Evolutionary conservation across 2,888 invertebrate genomes (phyloP).

Genomic region (Ennomos erosarius): DNA sequence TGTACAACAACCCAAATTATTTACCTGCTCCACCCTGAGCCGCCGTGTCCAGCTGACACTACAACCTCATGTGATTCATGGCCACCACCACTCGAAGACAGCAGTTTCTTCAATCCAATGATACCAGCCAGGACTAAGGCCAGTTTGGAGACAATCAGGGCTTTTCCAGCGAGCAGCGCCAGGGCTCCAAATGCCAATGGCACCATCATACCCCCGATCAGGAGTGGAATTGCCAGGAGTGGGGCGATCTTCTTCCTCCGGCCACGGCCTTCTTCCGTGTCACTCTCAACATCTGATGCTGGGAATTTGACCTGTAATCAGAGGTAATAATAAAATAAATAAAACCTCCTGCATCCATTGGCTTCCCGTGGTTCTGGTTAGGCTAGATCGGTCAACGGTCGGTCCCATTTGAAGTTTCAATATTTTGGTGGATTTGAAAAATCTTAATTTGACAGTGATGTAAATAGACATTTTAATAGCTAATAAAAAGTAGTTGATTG

Average conservation of each 20-base stretch:
- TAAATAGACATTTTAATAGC: no score
- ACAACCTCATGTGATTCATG: conserved; percentile 90
- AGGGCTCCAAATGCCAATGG: conserved; percentile 93
- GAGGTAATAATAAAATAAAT: no score
- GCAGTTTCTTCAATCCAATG: conserved; percentile 93
- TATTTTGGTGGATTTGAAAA: no score
- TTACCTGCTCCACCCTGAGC: conserved; percentile 90
- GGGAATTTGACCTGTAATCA: conserved; percentile 89
- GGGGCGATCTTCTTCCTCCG: conserved; percentile 91
- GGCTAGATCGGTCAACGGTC: no score
- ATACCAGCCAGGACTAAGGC: conserved; percentile 93
- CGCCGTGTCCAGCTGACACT: conserved; percentile 87
- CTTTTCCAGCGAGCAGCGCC: conserved; percentile 93
- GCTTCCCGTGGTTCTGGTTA: no score
- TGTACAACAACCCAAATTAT: conserved; percentile 4
- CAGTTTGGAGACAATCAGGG: conserved; percentile 93
- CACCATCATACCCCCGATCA: conserved; percentile 92
- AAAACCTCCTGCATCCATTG: no score
- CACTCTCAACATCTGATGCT: conserved; percentile 86
- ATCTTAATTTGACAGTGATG: no score
- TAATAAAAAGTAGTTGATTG: no score
- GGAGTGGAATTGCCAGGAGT: conserved; percentile 90
- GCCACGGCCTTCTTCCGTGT: conserved; percentile 88
- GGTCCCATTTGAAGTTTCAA: no score
- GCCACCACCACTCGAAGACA: conserved; percentile 87